Percentiles rank a stretch among this genome's conserved stretches.
These are phyloP conservation scores for Sebastes cheni DNA, from an alignment of 2,797 vertebrate species.

Conservation along the genomic window DNA sequence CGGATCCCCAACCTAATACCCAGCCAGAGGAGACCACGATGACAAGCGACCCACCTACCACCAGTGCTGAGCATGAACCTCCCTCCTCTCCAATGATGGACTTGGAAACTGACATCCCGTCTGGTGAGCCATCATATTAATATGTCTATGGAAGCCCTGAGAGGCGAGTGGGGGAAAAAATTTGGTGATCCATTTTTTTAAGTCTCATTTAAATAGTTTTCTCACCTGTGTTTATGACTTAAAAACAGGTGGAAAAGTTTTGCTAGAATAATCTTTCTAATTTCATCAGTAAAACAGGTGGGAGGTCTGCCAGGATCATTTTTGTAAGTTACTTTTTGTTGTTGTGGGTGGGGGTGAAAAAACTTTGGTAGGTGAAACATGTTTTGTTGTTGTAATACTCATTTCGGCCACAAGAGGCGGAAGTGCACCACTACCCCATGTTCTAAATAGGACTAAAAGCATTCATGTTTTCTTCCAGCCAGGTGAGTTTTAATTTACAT, in stretches of 20 bases:
- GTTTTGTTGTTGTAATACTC: no score
- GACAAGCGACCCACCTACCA: slow-evolving; percentile 47
- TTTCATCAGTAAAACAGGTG: no score
- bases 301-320: neutral
- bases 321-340: neutral
- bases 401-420: neutral
- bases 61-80: slow-evolving; percentile 13
- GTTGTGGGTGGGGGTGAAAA: neutral
- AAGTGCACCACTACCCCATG: neutral
- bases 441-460: neutral
- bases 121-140: slow-evolving; percentile 77
- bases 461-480: neutral
- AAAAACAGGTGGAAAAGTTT: no score
- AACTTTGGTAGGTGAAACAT: no score
- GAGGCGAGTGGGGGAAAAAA: neutral
- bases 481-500: neutral
- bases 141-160: neutral
- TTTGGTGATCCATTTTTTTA: neutral
- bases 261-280: no score
- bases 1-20: neutral
- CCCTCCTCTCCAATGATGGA: slow-evolving; percentile 84
- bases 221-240: neutral
- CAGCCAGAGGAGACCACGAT: slow-evolving; percentile 10
- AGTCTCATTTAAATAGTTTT: neutral
- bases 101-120: slow-evolving; percentile 91